phyloP scores from a whole-genome alignment of 2,888 invertebrate genomes.

The Orthonychiurus folsomi region DNA sequence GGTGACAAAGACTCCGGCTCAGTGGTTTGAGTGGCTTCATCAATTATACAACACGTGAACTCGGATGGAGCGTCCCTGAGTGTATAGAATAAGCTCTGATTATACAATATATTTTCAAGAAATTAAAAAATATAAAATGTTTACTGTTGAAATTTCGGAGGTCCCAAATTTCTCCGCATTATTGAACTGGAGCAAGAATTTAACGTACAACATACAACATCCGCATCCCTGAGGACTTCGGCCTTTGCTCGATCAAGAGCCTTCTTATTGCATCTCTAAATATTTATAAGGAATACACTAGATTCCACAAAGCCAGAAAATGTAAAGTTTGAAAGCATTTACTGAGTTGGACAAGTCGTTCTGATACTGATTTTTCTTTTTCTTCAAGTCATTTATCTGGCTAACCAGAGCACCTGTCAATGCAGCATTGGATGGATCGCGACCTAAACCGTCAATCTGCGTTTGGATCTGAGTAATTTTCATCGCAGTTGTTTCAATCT shows the following conservation, averaged over 20 bases:
- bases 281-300: too few relatives aligned
- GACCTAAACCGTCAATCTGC: too few relatives aligned
- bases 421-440: too few relatives aligned
- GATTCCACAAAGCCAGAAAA: too few relatives aligned
- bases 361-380: too few relatives aligned
- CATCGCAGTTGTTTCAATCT: too few relatives aligned
- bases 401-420: too few relatives aligned
- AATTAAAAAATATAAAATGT: neutral
- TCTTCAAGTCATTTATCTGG: too few relatives aligned
- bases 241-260: slow-evolving; percentile 11
- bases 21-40: slow-evolving; percentile 78
- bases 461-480: too few relatives aligned
- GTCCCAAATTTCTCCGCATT: neutral
- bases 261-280: neutral
- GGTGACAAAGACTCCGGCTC: slow-evolving; percentile 77
- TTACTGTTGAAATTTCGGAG: neutral
- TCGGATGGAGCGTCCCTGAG: slow-evolving; percentile 7
- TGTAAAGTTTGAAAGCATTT: too few relatives aligned
- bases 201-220: slow-evolving; percentile 42
- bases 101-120: slow-evolving; percentile 10
- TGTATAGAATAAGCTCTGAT: too few relatives aligned
- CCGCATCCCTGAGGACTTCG: slow-evolving; percentile 35
- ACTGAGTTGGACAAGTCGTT: too few relatives aligned
- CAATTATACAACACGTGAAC: slow-evolving; percentile 64
- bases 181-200: slow-evolving; percentile 31